Evolutionary conservation across 2,888 invertebrate species (phyloP), one percentile per base, ranked within the genome.

Genomic region (Lochmaea crataegi): DNA sequence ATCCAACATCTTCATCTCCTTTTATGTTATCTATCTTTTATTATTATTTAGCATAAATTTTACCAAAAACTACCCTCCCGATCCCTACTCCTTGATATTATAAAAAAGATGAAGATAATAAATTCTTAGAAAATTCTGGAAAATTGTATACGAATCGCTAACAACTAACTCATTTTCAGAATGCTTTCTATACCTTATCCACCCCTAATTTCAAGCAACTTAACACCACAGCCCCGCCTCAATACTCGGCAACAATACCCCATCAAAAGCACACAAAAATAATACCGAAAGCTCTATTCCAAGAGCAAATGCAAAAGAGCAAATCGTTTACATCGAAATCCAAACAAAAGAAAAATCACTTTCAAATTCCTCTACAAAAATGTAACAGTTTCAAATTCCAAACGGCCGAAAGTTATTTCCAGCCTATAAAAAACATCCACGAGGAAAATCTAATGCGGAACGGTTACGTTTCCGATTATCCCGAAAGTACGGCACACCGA

Each of bases 341-440:
- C 64, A 85, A 86, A 75, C 85, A 89, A 80, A 91, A 91, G 87
- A 91, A 91, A 86, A 90, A 90, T 77, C 90, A 90, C 78, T 90
- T 91, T 79, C 91, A 91, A 88, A 90, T 90, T 79, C 91, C 91
- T 2, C 83, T 91, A 56, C 91, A 91, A 84, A 91, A 91, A 83
- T 90, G 91, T 80, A 91, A 91, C 85, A 91, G 91, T 83, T 91
- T 91, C 83, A 87, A 86, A 76, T 87, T 86, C 76, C 87, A 87
- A 84, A 87, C 87, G 69, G 86, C 87, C 41, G 87, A 87, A 76
- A 91, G 91, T 82, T 91, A 91, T 80, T 91, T 91, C 79, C 91
- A 91, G 87, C 91, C 91, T 7, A 91, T 91, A 78, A 89, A 90
- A 80, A 91, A 91, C 80, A 90, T 91, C 79, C 88, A 91, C 81